Evolutionary conservation across 2,113 vertebrate species (phyloP), one percentile per base, ranked within the genome.

Genomic region (Brachirus orientalis): DNA sequence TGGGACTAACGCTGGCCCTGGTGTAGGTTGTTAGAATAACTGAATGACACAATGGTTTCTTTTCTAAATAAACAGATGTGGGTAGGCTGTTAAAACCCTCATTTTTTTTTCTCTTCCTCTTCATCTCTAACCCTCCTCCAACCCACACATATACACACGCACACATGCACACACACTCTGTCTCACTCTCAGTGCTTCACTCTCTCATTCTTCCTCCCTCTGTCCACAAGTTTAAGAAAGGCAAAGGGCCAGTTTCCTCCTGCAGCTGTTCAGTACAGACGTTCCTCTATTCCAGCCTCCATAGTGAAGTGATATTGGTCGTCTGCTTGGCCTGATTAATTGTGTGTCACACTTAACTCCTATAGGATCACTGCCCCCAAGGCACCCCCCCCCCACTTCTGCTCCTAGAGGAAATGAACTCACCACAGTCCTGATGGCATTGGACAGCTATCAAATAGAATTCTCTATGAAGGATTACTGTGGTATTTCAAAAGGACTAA

Each of bases 51-150:
- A 93, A 94, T 92, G 90, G 83, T 90, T 95, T 94, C 94, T 95
- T 93, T 95, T 95, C 92, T 95, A 94, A 95, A 94, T 92, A 96
- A 98, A 95, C 92, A 96, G 92, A 94, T 82, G 70, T 84, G 72
- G 82, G 77, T 86, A 91, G 88, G 86, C 92, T 90, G 90, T 93
- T 92, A 92, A 92, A 92, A 69, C 78, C 85, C 75, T 76, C 54
- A 45, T 86, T 83, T 77, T 82, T 78, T 77, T 38, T 50, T 63
- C 55, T 64, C 73, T 55, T 82, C 64, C 58, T 57, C 45, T 7
- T 72, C 69, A 67, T 35, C 59, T 38, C 82, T 12, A 16, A 10
- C 78, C 77, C 78, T 84, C 83, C 85, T 83, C 77, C 56, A 75
- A 62, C 80, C 82, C 88, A 91, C 48, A 11, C 55, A 46, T 58